Evolutionary conservation across 37 sponge, comb jelly and placozoan species (phyloP).

Genomic region (Cliona cf. orientalis): DNA sequence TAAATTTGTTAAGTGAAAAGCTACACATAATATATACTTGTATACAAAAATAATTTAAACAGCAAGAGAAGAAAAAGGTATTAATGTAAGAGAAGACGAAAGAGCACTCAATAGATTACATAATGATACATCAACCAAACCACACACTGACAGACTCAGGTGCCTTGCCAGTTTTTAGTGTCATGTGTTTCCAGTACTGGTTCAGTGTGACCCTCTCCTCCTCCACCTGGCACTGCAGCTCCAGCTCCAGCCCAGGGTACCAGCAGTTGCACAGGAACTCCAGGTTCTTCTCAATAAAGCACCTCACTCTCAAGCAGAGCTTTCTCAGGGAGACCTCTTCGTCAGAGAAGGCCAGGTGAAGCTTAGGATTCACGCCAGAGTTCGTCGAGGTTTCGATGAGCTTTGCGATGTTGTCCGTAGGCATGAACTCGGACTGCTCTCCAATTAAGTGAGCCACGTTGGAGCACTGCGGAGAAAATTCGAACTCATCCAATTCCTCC

Average conservation of each 20-base stretch:
- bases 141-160: conserved; percentile 21
- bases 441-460: conserved; percentile 35
- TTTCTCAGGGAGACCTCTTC: neutral
- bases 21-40: too few species aligned
- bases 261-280: conserved; percentile 58
- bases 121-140: conserved; percentile 22
- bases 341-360: conserved; percentile 23
- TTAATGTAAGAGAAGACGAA: too few species aligned
- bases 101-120: too few species aligned
- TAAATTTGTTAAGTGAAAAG: too few species aligned
- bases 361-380: neutral
- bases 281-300: conserved; percentile 24
- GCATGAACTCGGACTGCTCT: conserved; percentile 22
- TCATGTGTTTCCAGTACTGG: conserved; percentile 51
- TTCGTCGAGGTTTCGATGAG: conserved; percentile 29
- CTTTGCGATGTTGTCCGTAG: conserved; percentile 15
- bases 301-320: conserved; percentile 26
- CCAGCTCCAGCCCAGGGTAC: conserved; percentile 58
- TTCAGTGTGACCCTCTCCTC: conserved; percentile 10
- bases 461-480: conserved; percentile 9
- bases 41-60: too few species aligned
- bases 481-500: too few species aligned
- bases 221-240: neutral
- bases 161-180: conserved; percentile 5
- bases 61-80: too few species aligned